phyloP scores from a whole-genome alignment of 2,113 vertebrate genomes.

The Poeciliopsis turrubarensis region DNA sequence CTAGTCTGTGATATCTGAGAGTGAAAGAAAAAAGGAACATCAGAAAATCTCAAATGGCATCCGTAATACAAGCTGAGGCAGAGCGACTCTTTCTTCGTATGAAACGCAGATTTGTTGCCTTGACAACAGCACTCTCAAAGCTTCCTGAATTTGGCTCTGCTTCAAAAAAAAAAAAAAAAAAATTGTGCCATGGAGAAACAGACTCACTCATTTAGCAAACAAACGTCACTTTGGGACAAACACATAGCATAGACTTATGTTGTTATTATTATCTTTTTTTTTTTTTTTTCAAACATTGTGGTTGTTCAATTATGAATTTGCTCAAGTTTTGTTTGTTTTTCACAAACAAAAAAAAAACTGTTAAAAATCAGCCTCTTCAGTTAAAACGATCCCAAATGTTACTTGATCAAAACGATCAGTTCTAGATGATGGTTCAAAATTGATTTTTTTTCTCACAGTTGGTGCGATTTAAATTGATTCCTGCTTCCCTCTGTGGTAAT shows the following conservation, averaged over 20 bases:
- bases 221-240: neutral
- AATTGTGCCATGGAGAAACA: neutral
- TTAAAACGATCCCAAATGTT: neutral
- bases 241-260: neutral
- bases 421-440: neutral
- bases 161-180: neutral
- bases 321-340: neutral
- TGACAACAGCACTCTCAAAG: slow-evolving; percentile 6
- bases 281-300: neutral
- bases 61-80: neutral
- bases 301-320: neutral
- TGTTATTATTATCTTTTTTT: too few species aligned
- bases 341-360: too few species aligned
- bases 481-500: neutral
- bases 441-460: neutral
- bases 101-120: slow-evolving; percentile 15
- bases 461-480: neutral
- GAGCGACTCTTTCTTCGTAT: slow-evolving; percentile 1
- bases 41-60: neutral
- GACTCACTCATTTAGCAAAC: neutral
- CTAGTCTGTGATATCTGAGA: neutral
- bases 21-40: neutral
- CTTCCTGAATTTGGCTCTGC: slow-evolving; percentile 8
- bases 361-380: neutral
- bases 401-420: neutral